A percentile compares a stretch with the other conserved stretches of the same genome.
Evolutionary conservation across 2,888 invertebrate species (phyloP).

Genomic region (Hydropsyche betteni): DNA sequence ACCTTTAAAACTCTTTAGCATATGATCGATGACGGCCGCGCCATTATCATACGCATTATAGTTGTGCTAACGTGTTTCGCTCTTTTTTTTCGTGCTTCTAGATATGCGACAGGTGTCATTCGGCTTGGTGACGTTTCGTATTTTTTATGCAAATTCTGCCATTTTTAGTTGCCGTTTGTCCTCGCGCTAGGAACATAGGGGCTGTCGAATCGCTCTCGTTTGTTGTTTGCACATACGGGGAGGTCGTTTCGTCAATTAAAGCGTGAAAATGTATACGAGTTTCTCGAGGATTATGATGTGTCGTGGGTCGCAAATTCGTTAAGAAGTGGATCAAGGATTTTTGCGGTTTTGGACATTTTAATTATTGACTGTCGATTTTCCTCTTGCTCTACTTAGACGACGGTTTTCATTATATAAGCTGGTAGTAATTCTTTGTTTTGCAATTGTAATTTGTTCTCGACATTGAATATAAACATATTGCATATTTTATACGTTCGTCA

Average conservation of each 20-base stretch:
- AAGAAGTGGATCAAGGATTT: slow-evolving; percentile 15
- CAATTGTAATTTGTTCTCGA: too few species aligned
- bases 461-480: too few species aligned
- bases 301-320: slow-evolving; percentile 1
- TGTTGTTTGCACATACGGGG: background rate
- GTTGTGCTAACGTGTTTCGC: too few species aligned
- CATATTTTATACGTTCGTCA: too few species aligned
- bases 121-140: background rate
- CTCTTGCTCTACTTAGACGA: background rate
- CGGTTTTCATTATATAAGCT: background rate
- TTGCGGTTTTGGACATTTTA: background rate
- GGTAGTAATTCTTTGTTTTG: too few species aligned
- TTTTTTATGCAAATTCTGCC: background rate
- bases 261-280: too few species aligned
- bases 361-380: background rate
- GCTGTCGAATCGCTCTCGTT: background rate
- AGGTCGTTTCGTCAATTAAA: slow-evolving; percentile 14
- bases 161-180: too few species aligned
- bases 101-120: slow-evolving; percentile 12
- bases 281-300: too few species aligned
- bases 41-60: too few species aligned
- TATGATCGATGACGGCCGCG: too few species aligned
- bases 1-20: too few species aligned
- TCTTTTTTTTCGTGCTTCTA: too few species aligned
- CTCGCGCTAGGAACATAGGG: background rate